Base-by-base conservation (phyloP, 1,140 invertebrate genomes). In the Caenorhabditis brenneri region DNA sequence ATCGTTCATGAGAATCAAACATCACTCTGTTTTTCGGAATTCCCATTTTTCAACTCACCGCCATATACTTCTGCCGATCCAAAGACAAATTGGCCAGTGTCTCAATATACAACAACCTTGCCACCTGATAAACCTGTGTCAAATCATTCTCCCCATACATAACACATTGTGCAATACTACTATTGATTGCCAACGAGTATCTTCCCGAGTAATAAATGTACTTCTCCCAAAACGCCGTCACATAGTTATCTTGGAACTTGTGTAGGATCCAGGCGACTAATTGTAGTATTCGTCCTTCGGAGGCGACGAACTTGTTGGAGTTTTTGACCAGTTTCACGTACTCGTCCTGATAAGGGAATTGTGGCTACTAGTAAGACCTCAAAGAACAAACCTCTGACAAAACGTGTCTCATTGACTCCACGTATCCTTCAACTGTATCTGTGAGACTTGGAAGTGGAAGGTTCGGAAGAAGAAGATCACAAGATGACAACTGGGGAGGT, bases 161-260 rank as follows among this genome's bases (percentile, higher is more conserved):
- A 39, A 86, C 88, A 19, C 84, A 69, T 55, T 88, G 82, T 9
- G 58, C 84, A 29, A 88, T 88, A 36, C 81, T 86, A 74, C 86
- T 88, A 55, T 88, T 88, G 16, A 88, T 86, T 24, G 85, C 58
- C 3, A 88, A 51, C 27, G 84, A 15, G 27, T 88, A 84, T 9
- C 88, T 31, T 24, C 80, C 48, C 24, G 74, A 80, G n/a, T 88
- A 65, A 53, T 88, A 88, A 15, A 80, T 82, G 69, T 88, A 88
- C 49, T 88, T 88, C 33, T 88, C 88, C 88, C 88, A 88, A 42
- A 88, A 87, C 2, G n/a, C n/a, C 12, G 84, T 88, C 7, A 88
- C 85, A 83, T 88, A 88, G 58, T 88, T 88, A 6, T 69, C 36
- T 10, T 29, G 80, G 22, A 84, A 69, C 22, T 36, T 60, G 24